Base-by-base conservation (phyloP, 2,797 vertebrate species). In the Enteromius mattozi region DNA sequence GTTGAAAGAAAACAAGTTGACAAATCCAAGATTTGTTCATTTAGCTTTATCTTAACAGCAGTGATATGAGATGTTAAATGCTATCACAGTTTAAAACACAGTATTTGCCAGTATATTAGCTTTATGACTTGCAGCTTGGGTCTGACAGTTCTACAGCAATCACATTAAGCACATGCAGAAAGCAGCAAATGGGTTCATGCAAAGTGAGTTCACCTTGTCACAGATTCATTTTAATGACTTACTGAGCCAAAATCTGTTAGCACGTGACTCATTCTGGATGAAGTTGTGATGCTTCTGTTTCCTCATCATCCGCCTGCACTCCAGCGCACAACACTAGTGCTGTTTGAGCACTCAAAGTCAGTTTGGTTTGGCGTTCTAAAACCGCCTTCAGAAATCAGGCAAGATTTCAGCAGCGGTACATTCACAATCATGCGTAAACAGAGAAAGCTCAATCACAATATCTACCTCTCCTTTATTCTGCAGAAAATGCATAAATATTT, bases 401-500 rank as follows among this genome's bases (percentile, higher is more conserved):
- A 10, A 21, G n/a, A 9, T 66, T 37, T 68, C n/a, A 54, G 19
- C 21, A 40, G 19, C 8, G 3, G 19, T 69, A 54, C 47, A 40
- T 17, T 27, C 61, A 68, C 17, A 68, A 14, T 68, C 1, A 51
- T 66, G 4, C 2, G 0, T 40, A 16, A 40, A 37, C 65, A 27
- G 19, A 54, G 21, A 37, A 37, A 78, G 59, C 21, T 56, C 51
- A 6, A 63, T 78, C 37, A 65, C 14, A 45, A 74, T 47, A 59
- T 30, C 19, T 13, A 21, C 6, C n/a, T 9, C 19, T 68, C 30
- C 3, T 14, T 56, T 17, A 80, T 54, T 70, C 8, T 5, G 30
- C 69, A 42, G 56, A 40, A 66, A 82, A 76, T 40, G 33, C 81
- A 82, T 82, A 66, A 82, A 82, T 82, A 82, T 76, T 82, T 82